Conservation (phyloP, 1,140 invertebrate genomes). For the Caerostris darwini region DNA sequence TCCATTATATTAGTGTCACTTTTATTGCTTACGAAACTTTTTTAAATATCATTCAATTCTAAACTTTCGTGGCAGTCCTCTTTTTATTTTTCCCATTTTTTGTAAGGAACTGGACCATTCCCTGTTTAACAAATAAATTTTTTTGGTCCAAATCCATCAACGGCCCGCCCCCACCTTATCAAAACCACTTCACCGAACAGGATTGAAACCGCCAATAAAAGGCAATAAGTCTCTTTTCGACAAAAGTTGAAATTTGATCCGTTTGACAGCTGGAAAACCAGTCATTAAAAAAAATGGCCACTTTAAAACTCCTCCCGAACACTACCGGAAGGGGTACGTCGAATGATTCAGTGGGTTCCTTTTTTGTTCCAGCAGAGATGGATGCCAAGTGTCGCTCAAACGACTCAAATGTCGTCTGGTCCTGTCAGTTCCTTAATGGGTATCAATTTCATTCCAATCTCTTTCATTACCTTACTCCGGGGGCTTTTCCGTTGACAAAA, state of each 20-base stretch:
- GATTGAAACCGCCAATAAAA: constrained; percentile 19
- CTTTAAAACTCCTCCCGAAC: background rate
- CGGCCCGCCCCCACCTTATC: background rate
- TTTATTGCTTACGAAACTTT: too few species aligned
- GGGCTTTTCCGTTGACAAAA: constrained; percentile 47
- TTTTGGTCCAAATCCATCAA: constrained; percentile 2
- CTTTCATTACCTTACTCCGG: constrained; percentile 47
- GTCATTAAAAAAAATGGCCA: background rate
- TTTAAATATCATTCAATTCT: too few species aligned
- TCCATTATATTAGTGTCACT: too few species aligned
- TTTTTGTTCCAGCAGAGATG: constrained; percentile 19
- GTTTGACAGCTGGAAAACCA: constrained; percentile 24
- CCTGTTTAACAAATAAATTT: too few species aligned
- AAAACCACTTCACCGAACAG: background rate
- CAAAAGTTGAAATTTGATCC: constrained; percentile 33
- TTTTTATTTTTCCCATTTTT: too few species aligned
- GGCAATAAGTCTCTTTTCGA: background rate
- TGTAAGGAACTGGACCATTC: too few species aligned
- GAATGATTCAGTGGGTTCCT: constrained; percentile 31
- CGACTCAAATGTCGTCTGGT: constrained; percentile 19
- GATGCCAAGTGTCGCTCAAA: constrained; percentile 12
- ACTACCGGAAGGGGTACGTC: background rate
- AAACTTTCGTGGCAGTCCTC: too few species aligned
- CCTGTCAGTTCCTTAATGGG: constrained; percentile 40
- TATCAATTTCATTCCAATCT: constrained; percentile 60